Base-by-base conservation (phyloP, 2,888 invertebrate species). In the Cyclophora punctaria region DNA sequence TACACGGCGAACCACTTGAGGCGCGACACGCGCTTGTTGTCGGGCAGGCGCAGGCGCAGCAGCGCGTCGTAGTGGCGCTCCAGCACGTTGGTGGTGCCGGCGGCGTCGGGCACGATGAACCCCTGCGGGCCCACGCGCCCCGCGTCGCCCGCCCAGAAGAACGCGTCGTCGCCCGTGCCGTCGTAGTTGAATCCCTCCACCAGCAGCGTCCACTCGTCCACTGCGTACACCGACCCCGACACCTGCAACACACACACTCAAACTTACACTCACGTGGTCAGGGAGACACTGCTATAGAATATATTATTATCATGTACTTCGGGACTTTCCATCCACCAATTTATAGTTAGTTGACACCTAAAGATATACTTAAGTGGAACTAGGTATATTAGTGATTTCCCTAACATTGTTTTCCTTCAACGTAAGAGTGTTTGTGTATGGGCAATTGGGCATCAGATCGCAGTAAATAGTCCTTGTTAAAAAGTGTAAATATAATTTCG, bases 91-190 rank as follows among this genome's bases (percentile, higher is more conserved):
- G 96, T 96, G 70, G 96, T 96, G 78, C 95, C 95, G 77, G 92
- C 91, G 76, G 96, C 94, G 69, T 97, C 95, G 1, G 97, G 95
- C 45, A 97, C 94, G 50, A 97, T 96, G 74, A 97, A 97, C 4
- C 97, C 97, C 75, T 96, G 95, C 0, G 96, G 96, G 0, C 96
- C 96, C 0, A 97, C 96, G 33, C 96, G 89, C 66, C 94, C 95
- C 0, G 94, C 90, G 40, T 95, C 93, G n/a, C 97, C 97, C 0
- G 96, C 94, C 96, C 96, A 97, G 81, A 97, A 97, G 82, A 96
- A 97, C 2, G 97, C 95, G 73, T 97, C 97, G 5, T 94, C 94
- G 0, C 96, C 97, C 45, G 95, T 94, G 43, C 97, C 97, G 74
- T 97, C 97, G 64, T 97, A 97, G 74, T 92, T 95, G 73, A 97